phyloP scores from a whole-genome alignment of 2,797 vertebrate species.

The Buphagus erythrorhynchus region DNA sequence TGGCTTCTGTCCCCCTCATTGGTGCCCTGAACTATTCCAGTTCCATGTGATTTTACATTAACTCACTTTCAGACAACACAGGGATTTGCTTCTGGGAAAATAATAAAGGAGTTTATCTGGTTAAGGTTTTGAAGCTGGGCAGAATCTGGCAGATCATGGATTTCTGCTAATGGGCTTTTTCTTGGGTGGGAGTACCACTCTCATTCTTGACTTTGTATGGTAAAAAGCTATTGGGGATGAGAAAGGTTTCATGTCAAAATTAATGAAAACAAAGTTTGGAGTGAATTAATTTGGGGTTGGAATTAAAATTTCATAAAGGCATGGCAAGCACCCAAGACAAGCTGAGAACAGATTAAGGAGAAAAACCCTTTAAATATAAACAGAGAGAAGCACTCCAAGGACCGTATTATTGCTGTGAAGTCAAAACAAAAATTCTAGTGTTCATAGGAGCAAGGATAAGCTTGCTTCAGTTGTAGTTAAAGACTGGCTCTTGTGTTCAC shows the following conservation, averaged over 20 bases:
- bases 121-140: background rate
- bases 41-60: background rate
- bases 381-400: conserved; percentile 28
- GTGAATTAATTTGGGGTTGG: background rate
- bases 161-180: background rate
- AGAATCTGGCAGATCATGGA: background rate
- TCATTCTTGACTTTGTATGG: conserved; percentile 6
- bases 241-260: conserved; percentile 15
- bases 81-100: conserved; percentile 2
- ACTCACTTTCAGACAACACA: background rate
- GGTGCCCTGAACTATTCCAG: background rate
- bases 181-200: background rate
- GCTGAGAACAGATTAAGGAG: conserved; percentile 44
- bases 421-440: background rate
- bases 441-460: background rate
- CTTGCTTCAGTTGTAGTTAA: background rate
- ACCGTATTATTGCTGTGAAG: background rate
- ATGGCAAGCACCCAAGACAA: conserved; percentile 33
- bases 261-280: conserved; percentile 31
- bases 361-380: conserved; percentile 9
- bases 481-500: background rate
- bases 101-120: background rate
- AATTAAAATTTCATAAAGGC: conserved; percentile 25
- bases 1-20: background rate
- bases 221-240: background rate